Conservation (phyloP, 1,140 invertebrate species). For the Zelostemma sp. region DNA sequence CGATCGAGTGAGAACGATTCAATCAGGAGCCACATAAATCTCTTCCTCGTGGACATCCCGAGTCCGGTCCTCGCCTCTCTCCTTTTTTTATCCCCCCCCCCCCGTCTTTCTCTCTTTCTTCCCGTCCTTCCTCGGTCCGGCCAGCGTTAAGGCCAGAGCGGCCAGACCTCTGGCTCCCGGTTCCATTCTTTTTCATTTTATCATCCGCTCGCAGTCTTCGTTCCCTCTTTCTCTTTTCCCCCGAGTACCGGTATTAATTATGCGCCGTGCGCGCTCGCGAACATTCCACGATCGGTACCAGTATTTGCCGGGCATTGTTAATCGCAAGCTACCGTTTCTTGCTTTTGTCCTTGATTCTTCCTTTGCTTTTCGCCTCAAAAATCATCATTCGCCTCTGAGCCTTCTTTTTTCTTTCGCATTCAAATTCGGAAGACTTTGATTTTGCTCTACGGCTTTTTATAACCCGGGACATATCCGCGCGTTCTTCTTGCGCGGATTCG, state of each 20-base stretch:
- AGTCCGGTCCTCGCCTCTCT: slow-evolving; percentile 49
- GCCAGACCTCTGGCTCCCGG: slow-evolving; percentile 48
- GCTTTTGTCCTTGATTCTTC: slow-evolving; percentile 24
- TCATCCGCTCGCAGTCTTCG: slow-evolving; percentile 28
- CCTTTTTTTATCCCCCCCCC: slow-evolving; percentile 7
- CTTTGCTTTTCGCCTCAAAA: background rate
- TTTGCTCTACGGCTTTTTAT: too few species aligned
- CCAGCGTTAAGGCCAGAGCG: slow-evolving; percentile 6
- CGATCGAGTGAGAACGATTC: slow-evolving; percentile 72
- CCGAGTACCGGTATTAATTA: slow-evolving; percentile 66
- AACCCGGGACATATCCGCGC: too few species aligned
- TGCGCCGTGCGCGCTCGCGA: slow-evolving; percentile 66
- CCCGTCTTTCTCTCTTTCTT: slow-evolving; percentile 43
- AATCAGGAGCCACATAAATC: slow-evolving; percentile 72
- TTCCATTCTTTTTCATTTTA: slow-evolving; percentile 15
- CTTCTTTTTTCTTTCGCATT: background rate
- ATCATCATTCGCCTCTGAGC: too few species aligned
- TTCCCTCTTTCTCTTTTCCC: slow-evolving; percentile 39
- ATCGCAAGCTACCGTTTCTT: slow-evolving; percentile 66
- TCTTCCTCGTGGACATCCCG: slow-evolving; percentile 67
- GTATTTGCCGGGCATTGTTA: slow-evolving; percentile 69
- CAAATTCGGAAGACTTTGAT: background rate
- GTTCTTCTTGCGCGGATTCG: slow-evolving; percentile 38
- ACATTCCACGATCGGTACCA: slow-evolving; percentile 66
- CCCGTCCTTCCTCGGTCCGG: slow-evolving; percentile 44